These are phyloP conservation scores for Watsonalla binaria DNA, from an alignment of 2,888 invertebrate genomes.

Conservation along the genomic window DNA sequence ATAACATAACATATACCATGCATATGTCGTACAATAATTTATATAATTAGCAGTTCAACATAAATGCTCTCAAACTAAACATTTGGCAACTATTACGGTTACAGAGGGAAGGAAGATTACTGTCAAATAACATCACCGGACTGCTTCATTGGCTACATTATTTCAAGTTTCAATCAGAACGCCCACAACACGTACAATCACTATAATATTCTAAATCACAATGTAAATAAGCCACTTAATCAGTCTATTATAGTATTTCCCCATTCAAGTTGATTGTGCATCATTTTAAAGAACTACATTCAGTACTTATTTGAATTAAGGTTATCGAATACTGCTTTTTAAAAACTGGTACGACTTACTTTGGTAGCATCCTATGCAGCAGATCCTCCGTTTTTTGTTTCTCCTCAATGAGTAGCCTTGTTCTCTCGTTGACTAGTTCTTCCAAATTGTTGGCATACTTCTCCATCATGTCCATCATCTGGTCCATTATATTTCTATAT, in stretches of 20 bases:
- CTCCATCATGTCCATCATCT: conserved; percentile 99
- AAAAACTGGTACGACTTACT: conserved; percentile 73
- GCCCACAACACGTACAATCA: no score
- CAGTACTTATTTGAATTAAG: no score
- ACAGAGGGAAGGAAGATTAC: no score
- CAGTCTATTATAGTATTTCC: no score
- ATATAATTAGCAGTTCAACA: not conserved
- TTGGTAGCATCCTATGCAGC: conserved; percentile 95
- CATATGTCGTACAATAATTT: conserved; percentile 18
- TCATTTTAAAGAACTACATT: no score
- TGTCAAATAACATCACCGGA: no score
- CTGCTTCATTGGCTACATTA: no score
- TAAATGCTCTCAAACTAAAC: not conserved
- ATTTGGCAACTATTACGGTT: not conserved
- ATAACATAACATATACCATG: conserved; percentile 44
- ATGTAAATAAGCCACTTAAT: no score
- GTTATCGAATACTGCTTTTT: no score
- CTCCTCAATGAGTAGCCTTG: conserved; percentile 92
- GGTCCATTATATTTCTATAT: conserved; percentile 94
- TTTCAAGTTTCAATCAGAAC: no score
- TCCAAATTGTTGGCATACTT: conserved; percentile 97
- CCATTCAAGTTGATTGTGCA: no score
- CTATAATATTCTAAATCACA: no score
- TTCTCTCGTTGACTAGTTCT: conserved; percentile 94
- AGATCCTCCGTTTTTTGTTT: conserved; percentile 95